Evolutionary conservation across 2,888 invertebrate genomes (phyloP).

Genomic region (Spisula subtruncata): DNA sequence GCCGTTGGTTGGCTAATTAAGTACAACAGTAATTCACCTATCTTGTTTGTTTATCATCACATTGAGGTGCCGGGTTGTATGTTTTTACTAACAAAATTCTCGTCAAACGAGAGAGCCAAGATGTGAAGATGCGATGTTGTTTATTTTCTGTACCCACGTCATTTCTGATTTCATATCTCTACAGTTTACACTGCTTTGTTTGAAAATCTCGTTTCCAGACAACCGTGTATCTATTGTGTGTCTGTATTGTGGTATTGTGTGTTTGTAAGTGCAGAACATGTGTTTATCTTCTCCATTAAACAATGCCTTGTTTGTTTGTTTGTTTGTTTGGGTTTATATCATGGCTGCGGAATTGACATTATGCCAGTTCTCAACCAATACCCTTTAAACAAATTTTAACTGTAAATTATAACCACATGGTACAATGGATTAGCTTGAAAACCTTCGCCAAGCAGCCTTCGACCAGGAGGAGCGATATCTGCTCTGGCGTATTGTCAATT

Average conservation of each 20-base stretch:
- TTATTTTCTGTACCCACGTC: not conserved
- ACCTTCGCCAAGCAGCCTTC: no score
- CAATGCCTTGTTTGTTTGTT: no score
- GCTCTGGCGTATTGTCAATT: no score
- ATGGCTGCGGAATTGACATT: no score
- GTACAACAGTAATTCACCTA: not conserved
- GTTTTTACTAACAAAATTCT: not conserved
- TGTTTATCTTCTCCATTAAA: no score
- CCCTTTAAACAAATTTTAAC: no score
- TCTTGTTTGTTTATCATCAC: not conserved
- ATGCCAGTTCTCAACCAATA: no score
- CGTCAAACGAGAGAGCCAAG: not conserved
- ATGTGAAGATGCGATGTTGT: not conserved
- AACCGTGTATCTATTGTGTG: constrained; percentile 1
- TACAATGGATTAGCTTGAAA: no score
- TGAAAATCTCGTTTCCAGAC: not conserved
- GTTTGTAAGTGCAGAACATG: no score
- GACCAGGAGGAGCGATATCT: no score
- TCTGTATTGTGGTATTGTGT: not conserved
- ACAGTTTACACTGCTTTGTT: not conserved
- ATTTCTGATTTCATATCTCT: not conserved
- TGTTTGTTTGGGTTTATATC: no score
- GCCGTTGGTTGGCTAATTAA: not conserved
- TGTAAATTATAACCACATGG: no score
- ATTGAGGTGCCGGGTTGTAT: not conserved